phyloP scores from a whole-genome alignment of 1,140 invertebrate genomes.

The Orchesella cincta region DNA sequence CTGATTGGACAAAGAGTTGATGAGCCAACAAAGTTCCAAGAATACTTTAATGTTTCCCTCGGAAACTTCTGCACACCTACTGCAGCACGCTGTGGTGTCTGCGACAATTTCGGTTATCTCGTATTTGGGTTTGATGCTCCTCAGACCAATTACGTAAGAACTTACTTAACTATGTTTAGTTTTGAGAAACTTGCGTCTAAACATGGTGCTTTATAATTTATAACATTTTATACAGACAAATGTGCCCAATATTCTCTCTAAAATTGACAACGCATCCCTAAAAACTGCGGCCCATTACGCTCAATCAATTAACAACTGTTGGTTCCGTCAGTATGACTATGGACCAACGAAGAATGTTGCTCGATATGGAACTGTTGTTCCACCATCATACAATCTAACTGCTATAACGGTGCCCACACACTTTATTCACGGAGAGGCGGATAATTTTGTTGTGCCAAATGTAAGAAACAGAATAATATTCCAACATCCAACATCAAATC shows the following conservation, averaged over 20 bases:
- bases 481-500: no score
- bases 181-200: no score
- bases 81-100: conserved; percentile 35
- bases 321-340: conserved; percentile 57
- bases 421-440: conserved; percentile 66
- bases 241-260: background rate
- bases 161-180: background rate
- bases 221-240: background rate
- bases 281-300: conserved; percentile 40
- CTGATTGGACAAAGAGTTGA: no score
- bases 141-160: conserved; percentile 48
- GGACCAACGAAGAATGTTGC: conserved; percentile 53
- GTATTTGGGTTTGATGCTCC: conserved; percentile 45
- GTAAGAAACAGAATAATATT: no score
- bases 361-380: conserved; percentile 57
- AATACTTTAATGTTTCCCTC: background rate
- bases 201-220: no score
- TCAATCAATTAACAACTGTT: conserved; percentile 32
- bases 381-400: conserved; percentile 64
- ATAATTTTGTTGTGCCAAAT: conserved; percentile 57
- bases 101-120: conserved; percentile 50
- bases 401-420: conserved; percentile 65
- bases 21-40: conserved; percentile 7
- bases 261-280: conserved; percentile 30
- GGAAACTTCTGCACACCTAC: background rate